Base-by-base conservation (phyloP, 2,888 invertebrate species). In the Marasmarcha lunaedactyla region DNA sequence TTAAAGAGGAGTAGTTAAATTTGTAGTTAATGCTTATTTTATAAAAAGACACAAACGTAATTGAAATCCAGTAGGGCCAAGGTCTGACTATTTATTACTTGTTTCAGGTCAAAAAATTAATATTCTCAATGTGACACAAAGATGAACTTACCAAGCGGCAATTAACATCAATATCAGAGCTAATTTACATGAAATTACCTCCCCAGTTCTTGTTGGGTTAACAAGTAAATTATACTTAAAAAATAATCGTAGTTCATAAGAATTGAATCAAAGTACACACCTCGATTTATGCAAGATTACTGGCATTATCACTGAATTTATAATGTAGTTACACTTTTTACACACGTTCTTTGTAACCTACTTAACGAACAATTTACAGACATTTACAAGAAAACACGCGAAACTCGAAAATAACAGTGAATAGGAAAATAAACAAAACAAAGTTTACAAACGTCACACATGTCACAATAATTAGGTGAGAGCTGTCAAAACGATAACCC, bases 401-500 rank as follows among this genome's bases (percentile, higher is more conserved):
- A n/a, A 20, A 20, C 20, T 20, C 20, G 20, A 20, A 20, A 20
- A 5, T 20, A 20, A 5, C 7, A 20, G 20, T 20, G 20, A 20
- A 20, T 7, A 30, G 4, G 30, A 30, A 30, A 30, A 30, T 11
- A 30, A 30, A 30, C 30, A 30, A 30, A 30, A n/a, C 30, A 30
- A 30, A 30, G 30, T 30, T 30, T 30, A 11, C 30, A 7, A 30
- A 30, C 30, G 30, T 30, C 30, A 30, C 11, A 9, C 30, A 63
- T n/a, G 30, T 30, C 30, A 30, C 11, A 3, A n/a, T 30, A n/a
- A 30, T 25, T n/a, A 20, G 20, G 20, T 20, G 7, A 20, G 56
- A 71, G 64, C 71, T 78, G 77, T 78, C 78, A 78, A 78, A 72
- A 66, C 59, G 62, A 53, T 52, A 55, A 30, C 30, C 30, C 30